Base-by-base conservation (phyloP, 2,113 vertebrate species). In the Pardalotus punctatus region DNA sequence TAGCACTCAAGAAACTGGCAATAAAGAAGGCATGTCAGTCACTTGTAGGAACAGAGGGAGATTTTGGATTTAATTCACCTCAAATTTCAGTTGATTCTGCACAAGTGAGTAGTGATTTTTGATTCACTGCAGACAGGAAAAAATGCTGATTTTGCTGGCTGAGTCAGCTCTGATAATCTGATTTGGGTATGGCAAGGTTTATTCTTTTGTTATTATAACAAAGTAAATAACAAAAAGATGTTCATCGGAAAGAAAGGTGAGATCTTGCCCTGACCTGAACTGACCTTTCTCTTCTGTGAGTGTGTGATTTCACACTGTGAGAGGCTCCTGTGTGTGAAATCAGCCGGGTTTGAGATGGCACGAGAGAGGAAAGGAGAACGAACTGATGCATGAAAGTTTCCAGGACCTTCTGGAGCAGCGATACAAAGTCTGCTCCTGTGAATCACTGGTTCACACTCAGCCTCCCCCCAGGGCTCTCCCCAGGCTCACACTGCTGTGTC, bases 1-100 rank as follows among this genome's bases (percentile, higher is more conserved):
- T 88, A 97, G 86, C 95, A 96, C 96, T 96, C 96, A 96, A 93
- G 96, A 95, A 97, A 67, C 88, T 95, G 95, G 95, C 96, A 95
- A 36, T 93, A 45, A 43, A 48, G 78, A 43, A 95, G 79, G 92
- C 78, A 88, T 82, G 95, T 96, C 96, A 97, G 92, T 97, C 96
- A 95, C 25, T 90, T 48, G 88, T 45, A 90, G 71, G 90, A 97
- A 94, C 94, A 97, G 96, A 97, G 95, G 90, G 96, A 95, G 92
- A 72, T 91, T 53, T 97, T 96, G 96, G 94, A 94, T 97, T 88
- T 95, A 91, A 91, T 96, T 97, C 92, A 94, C 96, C 96, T 97
- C 96, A 65, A 87, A 92, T 94, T 93, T 93, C 90, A 90, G 92
- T 97, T 93, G 85, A 90, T 93, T 87, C 90, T 76, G 81, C 85